Conservation (phyloP, 2,113 vertebrate genomes). For the Vulpes vulpes region DNA sequence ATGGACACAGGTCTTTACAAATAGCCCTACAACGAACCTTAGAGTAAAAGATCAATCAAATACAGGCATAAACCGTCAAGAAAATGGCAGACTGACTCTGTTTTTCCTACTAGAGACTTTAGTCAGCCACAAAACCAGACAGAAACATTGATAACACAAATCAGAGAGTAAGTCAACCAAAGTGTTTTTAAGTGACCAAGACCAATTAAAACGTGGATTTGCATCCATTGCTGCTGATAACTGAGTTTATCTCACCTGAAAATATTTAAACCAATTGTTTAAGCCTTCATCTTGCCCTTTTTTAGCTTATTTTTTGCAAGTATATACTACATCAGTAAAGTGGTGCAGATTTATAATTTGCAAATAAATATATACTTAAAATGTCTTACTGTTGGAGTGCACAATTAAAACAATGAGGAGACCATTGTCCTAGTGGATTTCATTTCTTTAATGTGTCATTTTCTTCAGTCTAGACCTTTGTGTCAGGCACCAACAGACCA, state of each 20-base stretch:
- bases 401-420: not conserved
- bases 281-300: not conserved
- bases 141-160: not conserved
- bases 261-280: constrained; percentile 4
- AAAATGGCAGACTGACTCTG: not conserved
- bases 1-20: not conserved
- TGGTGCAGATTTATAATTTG: not conserved
- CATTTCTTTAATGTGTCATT: not conserved
- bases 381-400: not conserved
- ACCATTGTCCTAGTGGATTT: not conserved
- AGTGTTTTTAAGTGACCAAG: not conserved
- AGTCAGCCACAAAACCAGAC: not conserved
- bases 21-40: not conserved
- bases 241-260: not conserved
- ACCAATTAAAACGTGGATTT: not conserved
- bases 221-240: not conserved
- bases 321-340: not conserved
- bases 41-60: not conserved
- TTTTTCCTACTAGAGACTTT: not conserved
- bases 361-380: constrained; percentile 26
- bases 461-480: not conserved
- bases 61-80: not conserved
- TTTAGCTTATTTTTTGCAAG: not conserved
- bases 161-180: not conserved
- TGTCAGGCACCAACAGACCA: not conserved